Percentiles rank a stretch among this genome's conserved stretches.
Conservation (phyloP, 2,113 vertebrate species). For the Rhineura floridana region DNA sequence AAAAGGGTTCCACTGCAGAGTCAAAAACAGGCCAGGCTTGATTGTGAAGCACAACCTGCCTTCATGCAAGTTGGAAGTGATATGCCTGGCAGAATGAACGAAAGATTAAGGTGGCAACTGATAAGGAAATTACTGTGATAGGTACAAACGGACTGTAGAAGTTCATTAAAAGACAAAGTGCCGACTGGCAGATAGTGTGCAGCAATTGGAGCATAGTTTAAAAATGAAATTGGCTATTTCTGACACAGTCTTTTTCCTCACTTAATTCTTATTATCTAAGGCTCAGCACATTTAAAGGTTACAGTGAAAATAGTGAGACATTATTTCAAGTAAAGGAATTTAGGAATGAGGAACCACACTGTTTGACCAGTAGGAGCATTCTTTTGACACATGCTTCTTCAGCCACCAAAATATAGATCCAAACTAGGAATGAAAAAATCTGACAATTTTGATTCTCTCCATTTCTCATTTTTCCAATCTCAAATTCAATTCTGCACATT, state of each 20-base stretch:
- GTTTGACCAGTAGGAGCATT: not conserved
- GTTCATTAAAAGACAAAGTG: constrained; percentile 38
- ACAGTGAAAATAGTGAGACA: not conserved
- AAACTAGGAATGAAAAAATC: no score
- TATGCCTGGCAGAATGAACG: constrained; percentile 37
- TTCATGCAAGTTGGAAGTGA: constrained; percentile 57
- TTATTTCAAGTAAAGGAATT: not conserved
- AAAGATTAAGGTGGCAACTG: not conserved
- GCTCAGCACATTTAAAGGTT: not conserved
- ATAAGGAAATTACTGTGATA: constrained; percentile 49
- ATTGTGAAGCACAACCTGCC: constrained; percentile 56
- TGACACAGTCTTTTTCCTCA: not conserved
- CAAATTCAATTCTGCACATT: no score
- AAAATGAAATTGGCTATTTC: not conserved
- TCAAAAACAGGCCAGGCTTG: constrained; percentile 46
- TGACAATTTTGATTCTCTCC: no score
- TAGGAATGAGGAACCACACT: not conserved
- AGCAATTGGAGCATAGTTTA: constrained; percentile 23
- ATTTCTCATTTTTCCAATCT: no score
- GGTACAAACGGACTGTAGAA: constrained; percentile 43
- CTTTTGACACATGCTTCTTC: not conserved
- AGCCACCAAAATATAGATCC: not conserved
- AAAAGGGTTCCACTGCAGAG: constrained; percentile 31
- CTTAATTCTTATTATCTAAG: not conserved
- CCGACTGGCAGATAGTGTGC: constrained; percentile 19